Evolutionary conservation across 2,888 invertebrate genomes (phyloP), one percentile per base, ranked within the genome.

Genomic region (Myopa testacea): DNA sequence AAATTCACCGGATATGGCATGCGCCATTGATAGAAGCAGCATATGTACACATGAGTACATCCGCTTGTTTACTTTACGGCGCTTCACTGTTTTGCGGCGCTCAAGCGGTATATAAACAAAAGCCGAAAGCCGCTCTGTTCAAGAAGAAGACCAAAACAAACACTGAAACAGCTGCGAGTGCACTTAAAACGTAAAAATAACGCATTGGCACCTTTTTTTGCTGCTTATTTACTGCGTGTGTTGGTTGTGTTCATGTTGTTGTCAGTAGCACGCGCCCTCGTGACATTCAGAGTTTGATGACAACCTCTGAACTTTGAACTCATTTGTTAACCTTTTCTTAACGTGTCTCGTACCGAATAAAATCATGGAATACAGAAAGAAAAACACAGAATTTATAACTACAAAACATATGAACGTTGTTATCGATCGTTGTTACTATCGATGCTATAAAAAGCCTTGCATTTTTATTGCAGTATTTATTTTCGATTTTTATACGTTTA

Each of bases 1-100:
- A 16, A 58, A n/a, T 58, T 58, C 16, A 58, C 26, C 62, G 62
- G 62, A 63, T 26, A 63, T 26, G 62, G 62, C 62, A 34, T 63
- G 62, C 62, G 62, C 62, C 62, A 63, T 19, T n/a, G 10, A n/a
- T 63, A 8, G 26, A 26, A 63, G 12, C 1, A 19, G n/a, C 10
- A 55, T 55, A 55, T 14, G 3, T 3, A 19, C 26, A 19, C 3
- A 5, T 10, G 10, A 10, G n/a, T 4, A 63, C 34, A 63, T 34
- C 62, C 62, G 62, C 26, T 63, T 12, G 19, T 34, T 8, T 7
- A n/a, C 26, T 16, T 34, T 0, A 4, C 34, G 62, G 62, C 16
- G 26, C 12, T 63, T 63, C 26, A 63, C 10, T 63, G 19, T 34
- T 34, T 4, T 10, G 26, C 12, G 62, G 10, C 12, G 4, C n/a